These are phyloP conservation scores for Aleiodes leptofemur DNA, from an alignment of 2,888 invertebrate species.

Conservation along the genomic window DNA sequence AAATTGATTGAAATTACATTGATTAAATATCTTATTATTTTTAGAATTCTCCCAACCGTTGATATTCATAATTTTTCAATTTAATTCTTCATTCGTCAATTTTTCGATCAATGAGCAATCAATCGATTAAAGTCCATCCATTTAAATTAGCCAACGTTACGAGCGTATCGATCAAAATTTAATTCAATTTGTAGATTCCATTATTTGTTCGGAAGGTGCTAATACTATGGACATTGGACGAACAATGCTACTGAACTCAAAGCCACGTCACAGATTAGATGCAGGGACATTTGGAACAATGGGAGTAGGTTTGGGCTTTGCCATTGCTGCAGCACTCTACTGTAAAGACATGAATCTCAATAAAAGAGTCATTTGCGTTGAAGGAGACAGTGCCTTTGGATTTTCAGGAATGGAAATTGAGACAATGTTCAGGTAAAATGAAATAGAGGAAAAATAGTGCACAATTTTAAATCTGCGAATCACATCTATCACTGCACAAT, in stretches of 20 bases:
- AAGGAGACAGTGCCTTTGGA: slow-evolving; percentile 98
- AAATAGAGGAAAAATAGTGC: neutral
- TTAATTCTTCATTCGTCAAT: too few species aligned
- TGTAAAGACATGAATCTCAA: slow-evolving; percentile 88
- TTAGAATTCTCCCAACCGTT: too few species aligned
- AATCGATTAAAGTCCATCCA: too few species aligned
- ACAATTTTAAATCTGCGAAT: neutral
- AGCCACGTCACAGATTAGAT: slow-evolving; percentile 92
- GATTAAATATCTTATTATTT: too few species aligned
- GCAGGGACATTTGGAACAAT: slow-evolving; percentile 98
- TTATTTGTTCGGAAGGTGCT: slow-evolving; percentile 97
- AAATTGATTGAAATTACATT: neutral
- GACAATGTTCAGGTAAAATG: slow-evolving; percentile 86
- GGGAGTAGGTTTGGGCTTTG: slow-evolving; percentile 96
- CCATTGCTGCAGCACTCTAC: slow-evolving; percentile 93
- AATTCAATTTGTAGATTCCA: slow-evolving; percentile 78
- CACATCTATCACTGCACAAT: too few species aligned
- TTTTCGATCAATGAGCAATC: too few species aligned
- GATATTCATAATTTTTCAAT: too few species aligned
- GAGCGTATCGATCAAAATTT: too few species aligned
- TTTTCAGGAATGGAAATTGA: slow-evolving; percentile 99
- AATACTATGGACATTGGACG: slow-evolving; percentile 99
- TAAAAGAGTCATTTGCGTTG: slow-evolving; percentile 93
- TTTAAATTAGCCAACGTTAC: too few species aligned
- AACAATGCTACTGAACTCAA: slow-evolving; percentile 88